A percentile compares a stretch with the other conserved stretches of the same genome.
Evolutionary conservation across 2,797 vertebrate species (phyloP).

Genomic region (Rhyacichthys aspro): DNA sequence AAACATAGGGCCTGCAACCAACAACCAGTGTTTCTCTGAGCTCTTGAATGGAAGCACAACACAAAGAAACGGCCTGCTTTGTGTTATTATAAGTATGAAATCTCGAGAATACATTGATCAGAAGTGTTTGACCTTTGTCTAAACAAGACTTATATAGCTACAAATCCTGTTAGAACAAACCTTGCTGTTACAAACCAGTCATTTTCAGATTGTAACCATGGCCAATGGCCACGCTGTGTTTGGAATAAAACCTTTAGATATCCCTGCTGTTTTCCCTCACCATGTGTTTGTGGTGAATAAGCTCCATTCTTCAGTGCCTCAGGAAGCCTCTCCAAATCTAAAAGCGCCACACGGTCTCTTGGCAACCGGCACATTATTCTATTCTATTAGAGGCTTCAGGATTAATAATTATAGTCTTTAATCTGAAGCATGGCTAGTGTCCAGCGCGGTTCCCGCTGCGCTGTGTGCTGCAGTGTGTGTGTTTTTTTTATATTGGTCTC

Average conservation of each 20-base stretch:
- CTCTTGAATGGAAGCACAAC: too few species aligned
- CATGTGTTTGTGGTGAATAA: constrained; percentile 23
- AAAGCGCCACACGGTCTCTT: constrained; percentile 44
- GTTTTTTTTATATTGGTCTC: constrained; percentile 12
- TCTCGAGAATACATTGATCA: too few species aligned
- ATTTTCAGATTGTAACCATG: constrained; percentile 6
- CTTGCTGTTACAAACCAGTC: neutral
- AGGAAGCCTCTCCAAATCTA: constrained; percentile 29
- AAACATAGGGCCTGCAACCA: too few species aligned
- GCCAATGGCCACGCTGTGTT: constrained; percentile 1
- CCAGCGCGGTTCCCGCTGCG: constrained; percentile 36
- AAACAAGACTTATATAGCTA: too few species aligned
- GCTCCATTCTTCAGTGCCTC: constrained; percentile 37
- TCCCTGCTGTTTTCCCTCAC: constrained; percentile 18
- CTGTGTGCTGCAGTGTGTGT: constrained; percentile 5
- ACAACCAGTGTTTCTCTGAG: too few species aligned
- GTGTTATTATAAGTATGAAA: too few species aligned
- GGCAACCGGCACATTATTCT: constrained; percentile 59
- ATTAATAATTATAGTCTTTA: constrained; percentile 68
- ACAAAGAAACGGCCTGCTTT: too few species aligned
- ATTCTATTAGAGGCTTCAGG: constrained; percentile 56
- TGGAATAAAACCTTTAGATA: constrained; percentile 14
- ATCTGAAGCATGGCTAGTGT: constrained; percentile 52
- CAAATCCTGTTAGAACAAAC: too few species aligned
- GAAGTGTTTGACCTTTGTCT: too few species aligned